Evolutionary conservation across 2,888 invertebrate genomes (phyloP).

Genomic region (Lycophotia porphyrea): DNA sequence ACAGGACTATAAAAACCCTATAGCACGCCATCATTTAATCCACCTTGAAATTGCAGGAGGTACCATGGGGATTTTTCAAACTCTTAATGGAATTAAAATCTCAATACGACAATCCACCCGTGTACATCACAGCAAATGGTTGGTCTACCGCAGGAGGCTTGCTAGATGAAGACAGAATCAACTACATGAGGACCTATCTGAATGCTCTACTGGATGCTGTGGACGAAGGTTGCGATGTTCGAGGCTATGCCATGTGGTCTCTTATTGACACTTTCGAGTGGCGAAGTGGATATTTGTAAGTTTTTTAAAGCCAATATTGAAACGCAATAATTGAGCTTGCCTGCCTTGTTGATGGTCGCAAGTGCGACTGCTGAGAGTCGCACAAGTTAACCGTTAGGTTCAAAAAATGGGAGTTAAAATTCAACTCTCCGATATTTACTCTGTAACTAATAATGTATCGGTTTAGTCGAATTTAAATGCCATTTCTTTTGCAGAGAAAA

Average conservation of each 20-base stretch:
- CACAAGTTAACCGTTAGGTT: neutral
- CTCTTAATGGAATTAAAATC: conserved; percentile 87
- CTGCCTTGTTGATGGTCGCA: neutral
- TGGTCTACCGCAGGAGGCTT: conserved; percentile 86
- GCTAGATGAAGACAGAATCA: conserved; percentile 85
- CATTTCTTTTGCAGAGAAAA: conserved; percentile 87
- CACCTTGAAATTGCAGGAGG: conserved; percentile 79
- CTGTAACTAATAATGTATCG: neutral
- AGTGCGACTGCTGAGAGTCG: neutral
- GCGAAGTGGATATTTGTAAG: conserved; percentile 90
- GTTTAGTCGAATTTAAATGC: neutral
- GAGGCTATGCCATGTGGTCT: conserved; percentile 91
- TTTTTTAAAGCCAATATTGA: neutral
- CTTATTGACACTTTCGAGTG: conserved; percentile 93
- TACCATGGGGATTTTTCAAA: conserved; percentile 91
- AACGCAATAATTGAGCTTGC: neutral
- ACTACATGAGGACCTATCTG: conserved; percentile 84
- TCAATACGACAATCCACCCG: conserved; percentile 88
- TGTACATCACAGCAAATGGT: conserved; percentile 91
- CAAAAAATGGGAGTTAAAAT: neutral
- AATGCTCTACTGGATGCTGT: conserved; percentile 85
- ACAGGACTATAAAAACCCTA: neutral
- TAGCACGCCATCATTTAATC: neutral
- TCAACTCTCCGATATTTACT: neutral
- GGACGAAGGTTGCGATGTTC: conserved; percentile 85